Evolutionary conservation across 2,888 invertebrate species (phyloP).

Genomic region (Herminia tarsipennalis): DNA sequence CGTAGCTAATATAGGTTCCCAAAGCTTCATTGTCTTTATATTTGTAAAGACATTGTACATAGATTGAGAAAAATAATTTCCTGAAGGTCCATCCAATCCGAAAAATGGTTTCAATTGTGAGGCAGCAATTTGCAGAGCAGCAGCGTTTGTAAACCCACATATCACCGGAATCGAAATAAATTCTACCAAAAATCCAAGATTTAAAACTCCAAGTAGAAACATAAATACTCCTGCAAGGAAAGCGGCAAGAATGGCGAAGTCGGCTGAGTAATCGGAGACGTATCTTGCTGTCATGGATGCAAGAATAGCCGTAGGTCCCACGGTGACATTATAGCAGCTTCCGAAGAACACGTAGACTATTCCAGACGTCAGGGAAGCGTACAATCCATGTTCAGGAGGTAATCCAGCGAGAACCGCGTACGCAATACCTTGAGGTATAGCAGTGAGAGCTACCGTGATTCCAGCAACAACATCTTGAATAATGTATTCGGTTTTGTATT

Average conservation of each 20-base stretch:
- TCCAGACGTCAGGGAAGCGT: constrained; percentile 95
- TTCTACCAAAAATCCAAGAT: constrained; percentile 92
- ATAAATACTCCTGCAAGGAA: constrained; percentile 91
- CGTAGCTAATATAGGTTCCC: constrained; percentile 89
- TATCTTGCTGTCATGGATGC: constrained; percentile 92
- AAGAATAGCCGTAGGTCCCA: constrained; percentile 96
- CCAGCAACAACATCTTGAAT: constrained; percentile 94
- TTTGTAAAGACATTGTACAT: constrained; percentile 86
- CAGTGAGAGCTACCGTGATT: constrained; percentile 92
- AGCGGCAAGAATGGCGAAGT: constrained; percentile 89
- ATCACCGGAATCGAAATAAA: constrained; percentile 95
- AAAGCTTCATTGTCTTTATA: constrained; percentile 84
- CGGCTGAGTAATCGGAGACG: constrained; percentile 86
- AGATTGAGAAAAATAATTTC: constrained; percentile 88
- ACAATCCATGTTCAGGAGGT: constrained; percentile 92
- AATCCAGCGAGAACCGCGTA: constrained; percentile 92
- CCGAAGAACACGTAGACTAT: constrained; percentile 95
- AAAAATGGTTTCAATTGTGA: constrained; percentile 91
- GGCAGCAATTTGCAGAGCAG: constrained; percentile 92
- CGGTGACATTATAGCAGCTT: constrained; percentile 91
- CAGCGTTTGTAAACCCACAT: constrained; percentile 93
- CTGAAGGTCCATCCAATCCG: constrained; percentile 86
- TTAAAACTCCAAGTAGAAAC: constrained; percentile 89
- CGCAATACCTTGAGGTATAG: constrained; percentile 94
- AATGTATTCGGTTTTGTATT: constrained; percentile 87